A percentile compares a stretch with the other conserved stretches of the same genome.
Evolutionary conservation across 2,888 invertebrate genomes (phyloP).

Genomic region (Lydus trimaculatus): DNA sequence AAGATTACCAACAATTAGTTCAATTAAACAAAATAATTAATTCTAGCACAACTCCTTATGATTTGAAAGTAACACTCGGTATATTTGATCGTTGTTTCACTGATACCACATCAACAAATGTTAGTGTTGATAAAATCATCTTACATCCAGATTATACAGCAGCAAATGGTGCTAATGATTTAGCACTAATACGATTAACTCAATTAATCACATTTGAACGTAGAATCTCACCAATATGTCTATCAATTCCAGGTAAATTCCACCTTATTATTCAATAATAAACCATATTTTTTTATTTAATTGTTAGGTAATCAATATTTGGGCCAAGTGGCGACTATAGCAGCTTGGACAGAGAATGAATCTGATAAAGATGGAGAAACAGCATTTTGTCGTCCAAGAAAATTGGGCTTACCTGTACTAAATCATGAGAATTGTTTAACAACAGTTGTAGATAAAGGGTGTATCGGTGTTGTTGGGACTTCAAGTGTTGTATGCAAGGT

Average conservation of each 20-base stretch:
- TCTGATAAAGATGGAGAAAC: slow-evolving; percentile 35
- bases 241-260: slow-evolving; percentile 63
- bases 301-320: slow-evolving; percentile 59
- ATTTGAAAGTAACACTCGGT: slow-evolving; percentile 65
- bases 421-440: slow-evolving; percentile 60
- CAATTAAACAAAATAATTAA: background rate
- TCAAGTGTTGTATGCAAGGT: slow-evolving; percentile 62
- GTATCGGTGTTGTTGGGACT: slow-evolving; percentile 64
- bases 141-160: slow-evolving; percentile 65
- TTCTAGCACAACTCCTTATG: slow-evolving; percentile 57
- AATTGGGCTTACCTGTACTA: slow-evolving; percentile 64
- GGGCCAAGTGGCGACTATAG: slow-evolving; percentile 63
- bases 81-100: slow-evolving; percentile 64
- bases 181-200: slow-evolving; percentile 66
- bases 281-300: slow-evolving; percentile 11
- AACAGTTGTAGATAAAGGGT: slow-evolving; percentile 63
- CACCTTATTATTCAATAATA: background rate
- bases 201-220: slow-evolving; percentile 63
- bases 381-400: slow-evolving; percentile 62
- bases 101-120: slow-evolving; percentile 62
- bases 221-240: slow-evolving; percentile 66
- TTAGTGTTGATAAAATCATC: slow-evolving; percentile 63
- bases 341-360: slow-evolving; percentile 59
- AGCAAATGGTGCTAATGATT: slow-evolving; percentile 64
- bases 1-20: background rate